Percentiles rank a stretch among this genome's conserved stretches.
Evolutionary conservation across 2,888 invertebrate genomes (phyloP).

Genomic region (Drosophila parthenogenetica): DNA sequence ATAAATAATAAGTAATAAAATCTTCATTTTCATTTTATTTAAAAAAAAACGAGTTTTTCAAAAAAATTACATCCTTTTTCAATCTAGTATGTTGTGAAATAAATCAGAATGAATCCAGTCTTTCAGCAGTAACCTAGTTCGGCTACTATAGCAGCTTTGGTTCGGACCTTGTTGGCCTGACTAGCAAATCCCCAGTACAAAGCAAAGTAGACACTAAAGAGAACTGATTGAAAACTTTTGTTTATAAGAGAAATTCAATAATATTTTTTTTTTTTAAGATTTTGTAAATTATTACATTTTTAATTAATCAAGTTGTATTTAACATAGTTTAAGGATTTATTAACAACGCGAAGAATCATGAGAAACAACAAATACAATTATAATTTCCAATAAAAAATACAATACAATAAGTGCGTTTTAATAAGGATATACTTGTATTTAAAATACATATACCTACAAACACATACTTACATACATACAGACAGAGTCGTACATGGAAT

Average conservation of each 20-base stretch:
- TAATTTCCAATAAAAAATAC: neutral
- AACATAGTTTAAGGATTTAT: conserved; percentile 46
- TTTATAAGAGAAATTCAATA: neutral
- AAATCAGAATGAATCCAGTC: no score
- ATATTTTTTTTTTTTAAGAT: neutral
- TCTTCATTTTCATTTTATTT: no score
- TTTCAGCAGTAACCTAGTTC: no score
- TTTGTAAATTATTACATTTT: conserved; percentile 34
- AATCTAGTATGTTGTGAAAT: no score
- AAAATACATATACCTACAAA: conserved; percentile 30
- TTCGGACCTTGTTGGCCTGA: no score
- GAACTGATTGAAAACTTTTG: neutral
- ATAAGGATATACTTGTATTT: conserved; percentile 26
- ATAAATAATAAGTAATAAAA: no score
- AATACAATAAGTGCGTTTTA: conserved; percentile 25
- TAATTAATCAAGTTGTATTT: conserved; percentile 36
- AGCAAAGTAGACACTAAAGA: neutral
- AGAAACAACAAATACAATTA: no score
- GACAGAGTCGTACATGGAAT: conserved; percentile 22
- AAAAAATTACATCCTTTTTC: no score
- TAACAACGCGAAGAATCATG: conserved; percentile 45
- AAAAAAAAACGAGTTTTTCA: no score
- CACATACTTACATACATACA: conserved; percentile 19
- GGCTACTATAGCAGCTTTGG: no score
- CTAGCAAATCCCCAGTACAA: neutral